Evolutionary conservation across 1,140 invertebrate species (phyloP), one percentile per base, ranked within the genome.

Genomic region (Stegodyphus dumicola): DNA sequence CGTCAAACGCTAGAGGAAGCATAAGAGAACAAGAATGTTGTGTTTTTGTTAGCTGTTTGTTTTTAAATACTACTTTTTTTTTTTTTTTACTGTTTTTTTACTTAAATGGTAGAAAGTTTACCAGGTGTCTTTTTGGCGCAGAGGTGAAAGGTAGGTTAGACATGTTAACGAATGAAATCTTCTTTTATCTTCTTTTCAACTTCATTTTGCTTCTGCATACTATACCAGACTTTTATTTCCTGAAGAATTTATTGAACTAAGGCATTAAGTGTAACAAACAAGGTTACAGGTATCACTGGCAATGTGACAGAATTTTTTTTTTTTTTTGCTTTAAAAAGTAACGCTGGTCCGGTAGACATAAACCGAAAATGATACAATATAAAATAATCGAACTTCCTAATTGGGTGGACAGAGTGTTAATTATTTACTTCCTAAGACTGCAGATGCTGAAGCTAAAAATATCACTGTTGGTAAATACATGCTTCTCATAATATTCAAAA

Each of bases 171-270:
- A 75, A 75, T 75, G 54, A 75, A 53, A 48, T 15, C 56, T 53
- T 75, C 73, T n/a, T 75, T 75, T 60, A 75, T 75, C 73, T 53
- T 56, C 33, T 75, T 75, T 18, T 56, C 56, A 13, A 13, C 53
- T 49, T 18, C 48, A 3, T 75, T 75, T 6, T 56, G 70, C 11
- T 75, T n/a, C 52, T 6, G 9, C 51, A 17, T 74, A 60, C 18
- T 48, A 54, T 75, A 13, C 53, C 56, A 54, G 53, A 56, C 56
- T 75, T n/a, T n/a, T 60, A 75, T 56, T 18, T 60, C 73, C 53
- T 60, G 53, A 13, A 18, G 73, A 9, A 11, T 5, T 9, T 1
- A 60, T 60, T 15, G 15, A 60, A 60, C 56, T 11, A 60, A 9
- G 56, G 1, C 1, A 15, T 5, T 60, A 11, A 60, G 3, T 33